Evolutionary conservation across 2,888 invertebrate species (phyloP), one percentile per base, ranked within the genome.

Genomic region (Galerucella calmariensis): DNA sequence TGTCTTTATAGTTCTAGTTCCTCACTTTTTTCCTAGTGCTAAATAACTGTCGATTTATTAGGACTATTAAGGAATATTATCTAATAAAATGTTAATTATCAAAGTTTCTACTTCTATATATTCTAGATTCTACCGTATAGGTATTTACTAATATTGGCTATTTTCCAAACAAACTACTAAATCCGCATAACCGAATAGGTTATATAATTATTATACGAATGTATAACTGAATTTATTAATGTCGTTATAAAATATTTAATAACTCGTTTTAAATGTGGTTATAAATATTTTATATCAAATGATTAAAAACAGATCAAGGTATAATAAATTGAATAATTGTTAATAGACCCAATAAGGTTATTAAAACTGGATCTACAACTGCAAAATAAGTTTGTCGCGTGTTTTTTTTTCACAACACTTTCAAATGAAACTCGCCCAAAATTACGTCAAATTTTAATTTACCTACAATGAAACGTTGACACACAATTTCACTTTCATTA

Each of bases 191-290:
- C 16, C 56, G 20, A 20, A 16, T 16, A 56, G 20, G 56, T 56
- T 56, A 56, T 56, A 56, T 56, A 56, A 56, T 56, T 56, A 56
- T 56, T 20, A 56, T 10, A 10, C 20, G 20, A 56, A 56, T 56
- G 16, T 44, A 44, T 10, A 44, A 9, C 20, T 20, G 20, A 44
- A 6, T 9, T 44, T 44, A 44, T 44, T 14, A 8, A 41, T 56
- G 2, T 6, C 8, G 53, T 53, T 53, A 53, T 53, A 4, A 51
- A 51, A 56, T 16, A 56, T 56, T 56, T 56, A 8, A 9, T 56
- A 10, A 48, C 35, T 41, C 35, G 14, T 51, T 56, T 16, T 56
- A 11, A 53, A 8, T 53, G 14, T n/a, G 4, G 53, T n/a, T n/a
- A n/a, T n/a, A 53, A 53, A 10, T 56, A 56, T 20, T 56, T 56